These are phyloP conservation scores for Aphis gossypii DNA, from an alignment of 1,140 invertebrate genomes.

Conservation along the genomic window DNA sequence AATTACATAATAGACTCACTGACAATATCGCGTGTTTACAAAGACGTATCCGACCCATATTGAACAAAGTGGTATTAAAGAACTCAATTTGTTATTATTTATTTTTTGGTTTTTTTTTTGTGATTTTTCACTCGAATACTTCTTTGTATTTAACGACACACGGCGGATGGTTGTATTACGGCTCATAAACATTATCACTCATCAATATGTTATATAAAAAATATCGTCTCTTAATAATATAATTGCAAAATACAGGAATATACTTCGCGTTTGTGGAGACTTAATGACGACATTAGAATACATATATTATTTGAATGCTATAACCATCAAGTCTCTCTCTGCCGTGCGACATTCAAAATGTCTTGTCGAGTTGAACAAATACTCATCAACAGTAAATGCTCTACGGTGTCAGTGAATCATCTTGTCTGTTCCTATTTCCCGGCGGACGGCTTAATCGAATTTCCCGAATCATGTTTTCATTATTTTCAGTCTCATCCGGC, in stretches of 20 bases:
- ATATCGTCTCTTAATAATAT: too few species aligned
- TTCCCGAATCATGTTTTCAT: background rate
- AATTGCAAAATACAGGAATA: background rate
- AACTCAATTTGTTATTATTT: too few species aligned
- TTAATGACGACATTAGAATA: background rate
- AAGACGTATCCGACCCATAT: too few species aligned
- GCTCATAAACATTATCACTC: background rate
- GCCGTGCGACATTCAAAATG: background rate
- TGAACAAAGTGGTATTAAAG: too few species aligned
- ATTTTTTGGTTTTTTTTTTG: too few species aligned
- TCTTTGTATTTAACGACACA: background rate
- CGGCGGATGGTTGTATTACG: background rate
- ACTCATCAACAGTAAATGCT: background rate
- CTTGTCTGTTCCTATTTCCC: background rate
- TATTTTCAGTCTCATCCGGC: background rate
- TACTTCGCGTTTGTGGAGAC: background rate
- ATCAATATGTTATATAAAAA: background rate
- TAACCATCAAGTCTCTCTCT: background rate
- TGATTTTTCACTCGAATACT: background rate
- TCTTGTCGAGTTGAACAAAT: background rate
- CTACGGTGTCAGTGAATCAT: background rate
- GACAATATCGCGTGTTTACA: too few species aligned
- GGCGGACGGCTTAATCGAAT: background rate
- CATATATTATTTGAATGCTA: background rate
- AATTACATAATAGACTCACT: too few species aligned